A percentile compares a stretch with the other conserved stretches of the same genome.
Conservation (phyloP, 1,140 invertebrate species). For the Thaumatotibia leucotreta region DNA sequence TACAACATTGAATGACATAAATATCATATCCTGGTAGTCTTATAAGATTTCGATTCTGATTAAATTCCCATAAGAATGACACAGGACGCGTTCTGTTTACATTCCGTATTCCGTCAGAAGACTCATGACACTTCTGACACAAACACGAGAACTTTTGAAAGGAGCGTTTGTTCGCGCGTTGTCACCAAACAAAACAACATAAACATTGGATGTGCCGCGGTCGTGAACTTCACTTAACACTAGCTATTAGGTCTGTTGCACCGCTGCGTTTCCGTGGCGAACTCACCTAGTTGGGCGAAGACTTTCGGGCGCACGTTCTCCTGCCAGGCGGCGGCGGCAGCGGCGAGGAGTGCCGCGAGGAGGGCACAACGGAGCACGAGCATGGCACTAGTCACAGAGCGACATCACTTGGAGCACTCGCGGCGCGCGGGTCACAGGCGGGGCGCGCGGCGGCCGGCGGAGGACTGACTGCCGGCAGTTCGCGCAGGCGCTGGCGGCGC, state of each 20-base stretch:
- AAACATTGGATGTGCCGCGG: slow-evolving; percentile 40
- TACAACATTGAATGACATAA: no score
- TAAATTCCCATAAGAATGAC: background rate
- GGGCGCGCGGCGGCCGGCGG: slow-evolving; percentile 52
- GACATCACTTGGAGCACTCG: slow-evolving; percentile 69
- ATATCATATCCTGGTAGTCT: background rate
- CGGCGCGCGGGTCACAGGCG: slow-evolving; percentile 30
- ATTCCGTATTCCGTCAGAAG: slow-evolving; percentile 21
- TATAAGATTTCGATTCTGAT: background rate
- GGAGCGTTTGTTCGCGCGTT: slow-evolving; percentile 46
- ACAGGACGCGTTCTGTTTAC: slow-evolving; percentile 15
- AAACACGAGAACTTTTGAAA: slow-evolving; percentile 45
- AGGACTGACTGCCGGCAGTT: slow-evolving; percentile 46
- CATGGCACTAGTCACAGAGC: slow-evolving; percentile 73
- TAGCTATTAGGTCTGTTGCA: slow-evolving; percentile 37
- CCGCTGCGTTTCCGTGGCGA: slow-evolving; percentile 21
- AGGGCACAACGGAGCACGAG: slow-evolving; percentile 67
- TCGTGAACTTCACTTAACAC: slow-evolving; percentile 20
- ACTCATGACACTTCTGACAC: slow-evolving; percentile 35
- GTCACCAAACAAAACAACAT: slow-evolving; percentile 58
- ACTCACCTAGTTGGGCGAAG: slow-evolving; percentile 91
- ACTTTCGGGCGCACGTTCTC: slow-evolving; percentile 91
- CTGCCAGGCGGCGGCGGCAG: slow-evolving; percentile 82
- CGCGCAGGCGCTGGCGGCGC: slow-evolving; percentile 65
- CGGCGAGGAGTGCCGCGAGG: slow-evolving; percentile 59